Conservation (phyloP, 2,888 invertebrate species). For the Arge pagana region DNA sequence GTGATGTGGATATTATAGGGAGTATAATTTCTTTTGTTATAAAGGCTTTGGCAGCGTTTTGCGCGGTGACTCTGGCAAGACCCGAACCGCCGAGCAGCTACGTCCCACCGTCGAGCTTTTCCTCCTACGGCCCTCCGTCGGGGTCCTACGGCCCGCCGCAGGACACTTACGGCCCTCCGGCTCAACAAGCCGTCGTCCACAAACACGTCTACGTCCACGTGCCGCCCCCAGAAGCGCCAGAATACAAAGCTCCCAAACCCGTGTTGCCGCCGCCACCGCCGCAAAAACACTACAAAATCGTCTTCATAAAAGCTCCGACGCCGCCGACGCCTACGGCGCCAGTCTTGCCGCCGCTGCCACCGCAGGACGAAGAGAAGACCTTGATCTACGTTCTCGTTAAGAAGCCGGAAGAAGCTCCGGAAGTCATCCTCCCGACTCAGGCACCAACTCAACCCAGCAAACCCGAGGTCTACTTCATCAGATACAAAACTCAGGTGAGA, state of each 20-base stretch:
- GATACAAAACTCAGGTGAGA: conserved; percentile 83
- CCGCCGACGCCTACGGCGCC: conserved; percentile 61
- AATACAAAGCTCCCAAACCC: conserved; percentile 71
- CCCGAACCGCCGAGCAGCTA: conserved; percentile 65
- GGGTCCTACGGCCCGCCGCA: conserved; percentile 63
- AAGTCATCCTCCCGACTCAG: conserved; percentile 77
- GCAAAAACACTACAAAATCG: conserved; percentile 83
- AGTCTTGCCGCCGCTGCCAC: conserved; percentile 64
- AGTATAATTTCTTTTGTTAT: too few relatives aligned
- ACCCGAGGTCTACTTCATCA: conserved; percentile 89
- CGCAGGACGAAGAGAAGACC: conserved; percentile 88
- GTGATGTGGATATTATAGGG: too few relatives aligned
- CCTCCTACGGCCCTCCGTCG: conserved; percentile 60
- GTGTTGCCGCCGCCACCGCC: conserved; percentile 61
- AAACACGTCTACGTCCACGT: conserved; percentile 92
- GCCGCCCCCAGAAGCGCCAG: conserved; percentile 81
- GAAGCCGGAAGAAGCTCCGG: conserved; percentile 84
- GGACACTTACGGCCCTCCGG: conserved; percentile 68
- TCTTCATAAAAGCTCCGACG: conserved; percentile 75
- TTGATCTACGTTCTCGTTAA: conserved; percentile 86
- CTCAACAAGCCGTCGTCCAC: conserved; percentile 78
- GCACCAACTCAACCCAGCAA: conserved; percentile 86
- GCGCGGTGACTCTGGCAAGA: conserved; percentile 52
- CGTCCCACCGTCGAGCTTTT: conserved; percentile 52
- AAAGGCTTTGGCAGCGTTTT: conserved; percentile 14